Percentiles rank a stretch among this genome's conserved stretches.
phyloP scores from a whole-genome alignment of 2,888 invertebrate genomes.

The Nemotelus pantherinus region DNA sequence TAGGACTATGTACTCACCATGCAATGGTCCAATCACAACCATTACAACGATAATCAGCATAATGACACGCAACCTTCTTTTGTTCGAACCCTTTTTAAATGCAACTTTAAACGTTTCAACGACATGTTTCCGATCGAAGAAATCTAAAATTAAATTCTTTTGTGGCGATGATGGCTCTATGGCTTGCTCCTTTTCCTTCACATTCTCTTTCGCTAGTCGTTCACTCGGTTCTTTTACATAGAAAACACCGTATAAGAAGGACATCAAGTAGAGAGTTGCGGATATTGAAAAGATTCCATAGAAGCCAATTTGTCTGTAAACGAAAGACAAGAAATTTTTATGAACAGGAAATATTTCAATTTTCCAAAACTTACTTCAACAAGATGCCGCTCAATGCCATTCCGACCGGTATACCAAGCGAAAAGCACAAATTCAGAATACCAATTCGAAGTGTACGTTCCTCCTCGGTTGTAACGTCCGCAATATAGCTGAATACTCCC shows the following conservation, averaged over 20 bases:
- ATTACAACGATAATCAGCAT: conserved; percentile 83
- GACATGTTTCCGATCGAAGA: conserved; percentile 81
- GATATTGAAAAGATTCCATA: conserved; percentile 85
- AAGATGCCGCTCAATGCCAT: conserved; percentile 87
- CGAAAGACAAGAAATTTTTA: not conserved
- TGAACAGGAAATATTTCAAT: not conserved
- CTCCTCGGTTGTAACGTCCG: conserved; percentile 84
- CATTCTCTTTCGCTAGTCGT: conserved; percentile 54
- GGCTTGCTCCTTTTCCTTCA: conserved; percentile 49
- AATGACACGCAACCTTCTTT: conserved; percentile 77
- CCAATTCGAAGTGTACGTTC: conserved; percentile 87
- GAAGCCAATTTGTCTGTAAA: conserved; percentile 73
- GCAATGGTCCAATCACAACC: conserved; percentile 86
- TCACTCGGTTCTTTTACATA: conserved; percentile 73
- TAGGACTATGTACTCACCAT: conserved; percentile 73
- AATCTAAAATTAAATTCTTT: conserved; percentile 66
- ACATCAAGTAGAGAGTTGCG: conserved; percentile 76
- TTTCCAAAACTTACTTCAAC: conserved; percentile 63
- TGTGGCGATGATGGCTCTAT: conserved; percentile 51
- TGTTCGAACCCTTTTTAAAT: conserved; percentile 80
- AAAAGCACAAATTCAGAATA: conserved; percentile 87
- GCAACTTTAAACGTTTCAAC: conserved; percentile 82
- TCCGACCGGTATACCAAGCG: conserved; percentile 89
- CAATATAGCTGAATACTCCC: conserved; percentile 90
- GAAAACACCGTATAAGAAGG: conserved; percentile 78